phyloP scores from a whole-genome alignment of 2,113 vertebrate genomes.

The Hydrolagus affinis region DNA sequence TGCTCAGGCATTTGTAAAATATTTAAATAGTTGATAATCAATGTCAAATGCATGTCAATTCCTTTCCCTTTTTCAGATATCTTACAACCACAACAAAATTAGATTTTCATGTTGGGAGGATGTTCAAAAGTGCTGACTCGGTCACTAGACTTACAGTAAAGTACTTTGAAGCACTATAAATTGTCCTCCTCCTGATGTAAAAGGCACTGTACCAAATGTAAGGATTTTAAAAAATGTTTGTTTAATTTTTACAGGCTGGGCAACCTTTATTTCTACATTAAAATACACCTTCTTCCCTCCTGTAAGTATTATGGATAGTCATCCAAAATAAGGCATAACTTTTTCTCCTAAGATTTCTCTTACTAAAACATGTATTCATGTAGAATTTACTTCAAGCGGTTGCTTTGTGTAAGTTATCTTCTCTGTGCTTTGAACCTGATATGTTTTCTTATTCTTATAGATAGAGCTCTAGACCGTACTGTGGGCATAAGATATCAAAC shows the following conservation, averaged over 20 bases:
- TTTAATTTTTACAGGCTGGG: too few species aligned
- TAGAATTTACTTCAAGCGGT: conserved; percentile 3
- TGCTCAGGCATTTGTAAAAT: too few species aligned
- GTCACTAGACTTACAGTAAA: too few species aligned
- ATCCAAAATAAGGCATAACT: not conserved
- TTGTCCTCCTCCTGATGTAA: too few species aligned
- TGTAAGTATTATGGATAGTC: not conserved
- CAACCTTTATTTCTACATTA: not conserved
- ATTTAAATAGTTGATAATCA: too few species aligned
- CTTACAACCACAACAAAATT: too few species aligned
- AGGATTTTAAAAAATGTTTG: not conserved
- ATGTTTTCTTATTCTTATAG: conserved; percentile 34
- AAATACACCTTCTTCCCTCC: not conserved
- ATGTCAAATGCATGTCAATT: too few species aligned
- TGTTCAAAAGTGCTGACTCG: too few species aligned
- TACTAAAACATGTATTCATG: not conserved
- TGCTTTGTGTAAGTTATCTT: conserved; percentile 30
- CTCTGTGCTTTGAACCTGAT: conserved; percentile 36
- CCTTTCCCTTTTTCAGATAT: too few species aligned
- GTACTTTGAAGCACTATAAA: too few species aligned
- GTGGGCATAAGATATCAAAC: conserved; percentile 34
- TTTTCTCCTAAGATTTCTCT: not conserved
- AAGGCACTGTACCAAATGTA: too few species aligned
- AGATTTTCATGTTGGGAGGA: too few species aligned
- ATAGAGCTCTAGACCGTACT: conserved; percentile 35